A percentile compares a stretch with the other conserved stretches of the same genome.
Evolutionary conservation across 2,113 vertebrate genomes (phyloP).

Genomic region (Lepus americanus): DNA sequence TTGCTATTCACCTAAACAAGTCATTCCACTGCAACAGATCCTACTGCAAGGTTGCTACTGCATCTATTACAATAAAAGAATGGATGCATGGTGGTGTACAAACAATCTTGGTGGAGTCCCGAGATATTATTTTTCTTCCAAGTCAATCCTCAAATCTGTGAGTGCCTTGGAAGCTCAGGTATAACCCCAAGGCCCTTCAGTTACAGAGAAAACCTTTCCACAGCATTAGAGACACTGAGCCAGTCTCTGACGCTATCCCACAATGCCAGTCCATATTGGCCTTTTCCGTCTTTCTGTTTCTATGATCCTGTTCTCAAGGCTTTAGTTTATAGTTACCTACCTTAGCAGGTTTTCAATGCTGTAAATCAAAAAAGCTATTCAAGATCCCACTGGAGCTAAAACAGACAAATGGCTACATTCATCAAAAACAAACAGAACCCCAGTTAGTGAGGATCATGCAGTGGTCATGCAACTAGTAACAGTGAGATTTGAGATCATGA

Average conservation of each 20-base stretch:
- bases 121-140: conserved; percentile 4
- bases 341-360: not conserved
- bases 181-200: not conserved
- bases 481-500: not conserved
- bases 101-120: not conserved
- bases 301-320: not conserved
- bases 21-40: not conserved
- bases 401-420: not conserved
- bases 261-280: not conserved
- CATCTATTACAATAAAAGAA: not conserved
- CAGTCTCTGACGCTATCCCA: not conserved
- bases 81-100: not conserved
- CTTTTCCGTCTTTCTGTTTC: not conserved
- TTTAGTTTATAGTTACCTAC: not conserved
- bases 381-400: conserved; percentile 4
- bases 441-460: not conserved
- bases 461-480: not conserved
- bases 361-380: not conserved
- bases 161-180: not conserved
- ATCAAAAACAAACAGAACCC: not conserved
- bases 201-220: not conserved
- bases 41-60: conserved; percentile 27
- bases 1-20: not conserved
- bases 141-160: not conserved
- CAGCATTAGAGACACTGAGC: not conserved